phyloP scores from a whole-genome alignment of 2,797 vertebrate species.

The Catostomus latipinnis region DNA sequence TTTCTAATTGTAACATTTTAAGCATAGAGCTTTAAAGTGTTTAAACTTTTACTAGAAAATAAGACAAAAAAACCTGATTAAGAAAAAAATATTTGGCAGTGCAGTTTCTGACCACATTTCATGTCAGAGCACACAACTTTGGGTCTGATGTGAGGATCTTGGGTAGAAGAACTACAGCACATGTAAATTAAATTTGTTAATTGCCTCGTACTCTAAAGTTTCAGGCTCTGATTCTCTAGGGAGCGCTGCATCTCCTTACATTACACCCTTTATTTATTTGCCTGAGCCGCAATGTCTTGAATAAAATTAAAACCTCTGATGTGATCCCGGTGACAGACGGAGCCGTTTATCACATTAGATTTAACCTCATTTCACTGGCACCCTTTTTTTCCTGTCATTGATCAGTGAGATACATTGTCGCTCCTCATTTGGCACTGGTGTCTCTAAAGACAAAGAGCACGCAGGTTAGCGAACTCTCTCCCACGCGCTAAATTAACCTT shows the following conservation, averaged over 20 bases:
- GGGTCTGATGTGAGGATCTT: background rate
- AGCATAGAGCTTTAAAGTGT: too few relatives aligned
- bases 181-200: background rate
- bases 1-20: too few relatives aligned
- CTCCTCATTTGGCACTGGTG: constrained; percentile 60
- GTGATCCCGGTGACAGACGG: constrained; percentile 65
- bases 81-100: too few relatives aligned
- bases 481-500: constrained; percentile 60
- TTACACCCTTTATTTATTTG: constrained; percentile 66
- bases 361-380: constrained; percentile 66
- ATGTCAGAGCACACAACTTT: too few relatives aligned
- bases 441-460: constrained; percentile 54
- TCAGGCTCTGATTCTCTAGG: constrained; percentile 43
- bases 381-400: constrained; percentile 59
- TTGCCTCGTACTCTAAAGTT: constrained; percentile 1
- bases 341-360: constrained; percentile 73
- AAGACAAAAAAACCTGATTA: too few relatives aligned
- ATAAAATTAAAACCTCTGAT: constrained; percentile 67
- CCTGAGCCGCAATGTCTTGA: constrained; percentile 63
- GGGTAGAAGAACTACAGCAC: background rate
- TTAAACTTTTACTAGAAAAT: too few relatives aligned
- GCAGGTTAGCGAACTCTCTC: constrained; percentile 19
- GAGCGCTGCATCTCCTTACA: constrained; percentile 56
- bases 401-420: constrained; percentile 66
- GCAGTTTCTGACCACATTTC: too few relatives aligned